Conservation (phyloP, 2,113 vertebrate genomes). For the Neogale vison region DNA sequence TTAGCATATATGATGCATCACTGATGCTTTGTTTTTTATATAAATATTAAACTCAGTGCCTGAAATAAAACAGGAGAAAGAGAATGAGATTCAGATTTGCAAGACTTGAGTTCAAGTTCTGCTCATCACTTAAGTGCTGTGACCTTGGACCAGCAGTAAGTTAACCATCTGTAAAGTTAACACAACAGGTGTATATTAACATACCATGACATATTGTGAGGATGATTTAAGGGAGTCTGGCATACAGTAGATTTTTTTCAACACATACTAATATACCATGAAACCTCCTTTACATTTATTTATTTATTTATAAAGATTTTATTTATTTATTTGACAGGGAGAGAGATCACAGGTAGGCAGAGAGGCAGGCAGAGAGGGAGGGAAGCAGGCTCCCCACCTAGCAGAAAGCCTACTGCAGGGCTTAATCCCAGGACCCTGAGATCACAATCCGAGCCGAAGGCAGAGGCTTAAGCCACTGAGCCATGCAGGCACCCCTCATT, state of each 20-base stretch:
- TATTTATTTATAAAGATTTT: background rate
- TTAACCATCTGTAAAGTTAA: background rate
- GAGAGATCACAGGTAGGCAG: too few species aligned
- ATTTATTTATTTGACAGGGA: too few species aligned
- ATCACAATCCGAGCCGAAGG: too few species aligned
- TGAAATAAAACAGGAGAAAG: background rate
- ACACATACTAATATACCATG: background rate
- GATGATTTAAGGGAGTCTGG: background rate
- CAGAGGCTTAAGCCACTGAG: too few species aligned
- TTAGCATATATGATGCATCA: background rate
- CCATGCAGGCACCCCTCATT: too few species aligned
- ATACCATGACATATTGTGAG: background rate
- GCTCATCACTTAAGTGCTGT: background rate
- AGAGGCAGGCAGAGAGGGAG: too few species aligned
- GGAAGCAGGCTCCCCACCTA: too few species aligned
- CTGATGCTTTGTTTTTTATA: constrained; percentile 10
- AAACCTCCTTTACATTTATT: background rate
- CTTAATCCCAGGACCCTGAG: too few species aligned
- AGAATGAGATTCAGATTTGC: background rate
- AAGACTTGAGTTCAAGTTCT: background rate
- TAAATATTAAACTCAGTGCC: background rate
- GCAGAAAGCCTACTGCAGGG: too few species aligned
- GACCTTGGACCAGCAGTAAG: background rate
- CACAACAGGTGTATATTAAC: background rate
- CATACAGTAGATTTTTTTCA: background rate